phyloP scores from a whole-genome alignment of 2,113 vertebrate genomes.

The Chrysochloris asiatica region DNA sequence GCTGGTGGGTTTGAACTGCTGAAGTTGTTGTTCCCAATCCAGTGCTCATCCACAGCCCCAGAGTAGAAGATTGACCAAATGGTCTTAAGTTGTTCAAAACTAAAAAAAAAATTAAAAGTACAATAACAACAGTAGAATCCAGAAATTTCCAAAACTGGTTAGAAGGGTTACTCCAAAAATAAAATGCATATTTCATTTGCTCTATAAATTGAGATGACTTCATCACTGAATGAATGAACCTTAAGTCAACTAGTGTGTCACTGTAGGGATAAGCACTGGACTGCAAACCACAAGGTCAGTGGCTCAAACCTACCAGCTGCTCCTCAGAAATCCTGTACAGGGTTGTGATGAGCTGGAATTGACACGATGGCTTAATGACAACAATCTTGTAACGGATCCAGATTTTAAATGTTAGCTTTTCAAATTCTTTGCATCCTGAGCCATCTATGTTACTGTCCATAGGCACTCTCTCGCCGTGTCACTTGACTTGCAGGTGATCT shows the following conservation, averaged over 20 bases:
- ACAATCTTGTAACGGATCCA: too few relatives aligned
- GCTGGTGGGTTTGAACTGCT: too few relatives aligned
- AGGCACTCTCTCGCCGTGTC: rapidly evolving
- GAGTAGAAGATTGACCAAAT: neutral
- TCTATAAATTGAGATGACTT: neutral
- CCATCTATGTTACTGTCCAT: neutral
- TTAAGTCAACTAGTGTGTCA: neutral
- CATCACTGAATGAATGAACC: neutral
- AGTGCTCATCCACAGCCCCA: too few relatives aligned
- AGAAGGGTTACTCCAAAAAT: neutral
- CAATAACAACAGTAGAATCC: neutral
- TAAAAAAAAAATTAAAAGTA: neutral
- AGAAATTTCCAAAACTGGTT: neutral
- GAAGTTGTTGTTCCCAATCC: too few relatives aligned
- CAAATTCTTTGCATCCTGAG: neutral
- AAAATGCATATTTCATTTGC: neutral
- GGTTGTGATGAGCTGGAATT: too few relatives aligned
- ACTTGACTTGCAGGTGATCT: neutral
- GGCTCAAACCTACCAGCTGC: too few relatives aligned
- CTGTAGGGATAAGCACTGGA: too few relatives aligned
- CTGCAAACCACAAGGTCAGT: too few relatives aligned
- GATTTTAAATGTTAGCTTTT: neutral
- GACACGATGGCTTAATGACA: too few relatives aligned
- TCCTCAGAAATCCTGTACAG: too few relatives aligned
- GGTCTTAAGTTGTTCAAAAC: neutral